These are phyloP conservation scores for Hyles lineata DNA, from an alignment of 2,888 invertebrate species.

Conservation along the genomic window DNA sequence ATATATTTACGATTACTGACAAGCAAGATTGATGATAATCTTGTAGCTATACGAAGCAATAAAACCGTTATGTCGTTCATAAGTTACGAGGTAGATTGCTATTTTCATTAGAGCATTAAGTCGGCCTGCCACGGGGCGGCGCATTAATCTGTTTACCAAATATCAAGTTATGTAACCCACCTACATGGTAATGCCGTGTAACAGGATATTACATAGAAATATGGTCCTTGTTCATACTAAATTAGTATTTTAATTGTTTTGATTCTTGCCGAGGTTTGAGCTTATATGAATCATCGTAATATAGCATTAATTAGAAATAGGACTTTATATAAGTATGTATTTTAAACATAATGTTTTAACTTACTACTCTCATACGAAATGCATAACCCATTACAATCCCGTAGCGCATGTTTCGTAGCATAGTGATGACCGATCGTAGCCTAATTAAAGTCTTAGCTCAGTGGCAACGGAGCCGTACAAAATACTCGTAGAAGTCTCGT, in stretches of 20 bases:
- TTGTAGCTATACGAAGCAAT: slow-evolving; percentile 22
- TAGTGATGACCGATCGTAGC: background rate
- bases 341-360: slow-evolving; percentile 5
- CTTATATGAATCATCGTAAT: background rate
- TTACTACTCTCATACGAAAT: background rate
- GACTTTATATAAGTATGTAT: background rate
- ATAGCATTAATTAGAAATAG: no score
- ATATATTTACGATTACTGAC: slow-evolving; percentile 41
- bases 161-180: slow-evolving; percentile 63
- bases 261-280: background rate
- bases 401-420: background rate
- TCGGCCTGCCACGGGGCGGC: slow-evolving; percentile 59
- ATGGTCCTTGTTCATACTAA: background rate
- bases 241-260: background rate
- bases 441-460: background rate
- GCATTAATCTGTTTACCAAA: slow-evolving; percentile 75
- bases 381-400: background rate
- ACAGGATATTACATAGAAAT: slow-evolving; percentile 7
- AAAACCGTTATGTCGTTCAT: slow-evolving; percentile 30
- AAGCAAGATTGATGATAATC: slow-evolving; percentile 43
- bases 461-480: background rate
- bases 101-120: slow-evolving; percentile 72
- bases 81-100: slow-evolving; percentile 43
- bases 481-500: background rate
- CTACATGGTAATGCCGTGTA: slow-evolving; percentile 12